phyloP scores from a whole-genome alignment of 2,888 invertebrate genomes.

The Platynereis dumerilii region DNA sequence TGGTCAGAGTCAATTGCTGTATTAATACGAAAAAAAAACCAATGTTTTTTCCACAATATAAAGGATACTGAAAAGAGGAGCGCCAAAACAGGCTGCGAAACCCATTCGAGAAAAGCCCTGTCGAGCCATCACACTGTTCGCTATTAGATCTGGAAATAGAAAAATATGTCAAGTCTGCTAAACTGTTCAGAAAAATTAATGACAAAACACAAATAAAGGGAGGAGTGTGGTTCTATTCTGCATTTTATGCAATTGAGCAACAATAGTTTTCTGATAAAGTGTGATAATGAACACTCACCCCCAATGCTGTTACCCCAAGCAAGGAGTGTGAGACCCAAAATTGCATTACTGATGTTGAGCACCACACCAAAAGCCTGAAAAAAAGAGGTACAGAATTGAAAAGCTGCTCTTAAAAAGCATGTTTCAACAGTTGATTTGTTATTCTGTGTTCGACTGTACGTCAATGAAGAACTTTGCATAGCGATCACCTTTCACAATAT shows the following conservation, averaged over 20 bases:
- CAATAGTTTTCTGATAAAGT: too few species aligned
- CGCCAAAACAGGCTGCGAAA: constrained; percentile 73
- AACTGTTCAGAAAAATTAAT: too few species aligned
- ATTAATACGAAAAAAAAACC: too few species aligned
- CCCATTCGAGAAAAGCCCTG: constrained; percentile 74
- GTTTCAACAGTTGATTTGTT: too few species aligned
- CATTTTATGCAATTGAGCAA: too few species aligned
- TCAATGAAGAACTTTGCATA: constrained; percentile 2
- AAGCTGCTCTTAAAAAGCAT: too few species aligned
- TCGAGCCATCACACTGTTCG: constrained; percentile 70
- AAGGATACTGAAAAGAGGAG: constrained; percentile 72
- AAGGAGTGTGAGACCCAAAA: constrained; percentile 72
- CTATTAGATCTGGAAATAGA: constrained; percentile 67
- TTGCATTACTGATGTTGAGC: constrained; percentile 68
- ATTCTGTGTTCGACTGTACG: too few species aligned
- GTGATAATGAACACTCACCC: constrained; percentile 56
- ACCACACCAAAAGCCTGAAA: constrained; percentile 70
- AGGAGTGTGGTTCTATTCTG: too few species aligned
- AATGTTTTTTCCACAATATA: constrained; percentile 1
- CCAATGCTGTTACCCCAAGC: constrained; percentile 74
- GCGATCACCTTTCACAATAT: neutral
- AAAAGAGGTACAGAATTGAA: neutral
- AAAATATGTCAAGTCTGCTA: too few species aligned
- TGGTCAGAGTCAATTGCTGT: too few species aligned
- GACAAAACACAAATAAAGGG: too few species aligned